Evolutionary conservation across 2,797 vertebrate genomes (phyloP).

Genomic region (Rachycentron canadum): DNA sequence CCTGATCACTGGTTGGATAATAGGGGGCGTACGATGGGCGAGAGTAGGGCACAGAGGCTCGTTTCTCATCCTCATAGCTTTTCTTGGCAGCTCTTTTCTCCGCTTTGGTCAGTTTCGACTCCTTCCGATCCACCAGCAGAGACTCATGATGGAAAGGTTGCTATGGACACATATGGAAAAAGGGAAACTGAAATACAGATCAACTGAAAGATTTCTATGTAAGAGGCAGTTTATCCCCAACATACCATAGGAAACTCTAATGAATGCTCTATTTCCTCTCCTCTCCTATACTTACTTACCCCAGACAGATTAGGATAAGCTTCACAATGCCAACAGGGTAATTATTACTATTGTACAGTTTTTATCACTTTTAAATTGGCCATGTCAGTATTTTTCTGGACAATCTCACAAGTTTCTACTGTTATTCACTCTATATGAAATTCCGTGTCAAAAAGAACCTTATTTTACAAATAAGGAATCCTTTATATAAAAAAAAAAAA

Average conservation of each 20-base stretch:
- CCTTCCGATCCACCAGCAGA: constrained; percentile 95
- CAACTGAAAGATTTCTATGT: not conserved
- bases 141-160: constrained; percentile 98
- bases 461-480: not conserved
- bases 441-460: not conserved
- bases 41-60: constrained; percentile 96
- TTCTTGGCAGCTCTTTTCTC: constrained; percentile 99
- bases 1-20: constrained; percentile 95
- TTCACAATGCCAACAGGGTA: not conserved
- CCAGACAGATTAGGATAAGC: not conserved
- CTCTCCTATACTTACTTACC: constrained; percentile 1
- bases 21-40: constrained; percentile 97
- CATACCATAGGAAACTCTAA: not conserved
- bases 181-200: not conserved
- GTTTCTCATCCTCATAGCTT: constrained; percentile 98
- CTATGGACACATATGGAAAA: constrained; percentile 74
- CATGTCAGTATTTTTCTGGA: not conserved
- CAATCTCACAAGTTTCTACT: not conserved
- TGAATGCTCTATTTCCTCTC: not conserved
- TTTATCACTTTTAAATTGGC: not conserved
- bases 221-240: not conserved
- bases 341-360: not conserved
- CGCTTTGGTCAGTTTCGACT: constrained; percentile 98
- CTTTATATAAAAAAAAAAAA: no score
- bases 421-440: not conserved